phyloP scores from a whole-genome alignment of 2,797 vertebrate species.

The Aphelocoma californica region DNA sequence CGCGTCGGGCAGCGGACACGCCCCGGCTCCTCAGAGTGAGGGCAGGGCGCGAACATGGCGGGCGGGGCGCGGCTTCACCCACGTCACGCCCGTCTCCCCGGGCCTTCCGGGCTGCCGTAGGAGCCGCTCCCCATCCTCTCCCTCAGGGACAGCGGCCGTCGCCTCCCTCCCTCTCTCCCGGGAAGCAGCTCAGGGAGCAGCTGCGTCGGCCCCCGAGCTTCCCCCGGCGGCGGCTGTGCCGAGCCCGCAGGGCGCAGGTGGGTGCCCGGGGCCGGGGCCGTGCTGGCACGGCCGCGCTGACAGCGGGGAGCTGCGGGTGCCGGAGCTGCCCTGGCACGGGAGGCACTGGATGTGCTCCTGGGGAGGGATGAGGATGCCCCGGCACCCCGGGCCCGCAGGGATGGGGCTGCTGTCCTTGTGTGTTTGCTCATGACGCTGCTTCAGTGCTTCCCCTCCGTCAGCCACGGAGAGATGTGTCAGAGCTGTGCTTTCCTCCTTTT shows the following conservation, averaged over 20 bases:
- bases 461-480: rapidly evolving
- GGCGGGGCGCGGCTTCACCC: not conserved
- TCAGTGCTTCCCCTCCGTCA: rapidly evolving
- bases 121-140: not conserved
- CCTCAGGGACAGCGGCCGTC: not conserved
- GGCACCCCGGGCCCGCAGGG: not conserved
- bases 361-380: not conserved
- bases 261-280: not conserved
- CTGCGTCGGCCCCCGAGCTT: not conserved
- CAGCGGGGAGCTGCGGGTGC: not conserved
- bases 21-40: rapidly evolving
- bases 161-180: not conserved
- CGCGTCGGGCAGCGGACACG: rapidly evolving
- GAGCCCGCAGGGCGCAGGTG: not conserved
- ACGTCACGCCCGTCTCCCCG: rapidly evolving
- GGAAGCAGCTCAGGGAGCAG: not conserved
- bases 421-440: not conserved
- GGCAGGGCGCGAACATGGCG: not conserved
- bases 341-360: rapidly evolving
- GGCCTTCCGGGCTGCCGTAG: not conserved
- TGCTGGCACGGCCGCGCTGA: not conserved
- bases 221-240: not conserved
- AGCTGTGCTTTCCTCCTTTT: not conserved
- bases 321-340: not conserved
- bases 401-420: rapidly evolving